These are phyloP conservation scores for Holcopasites calliopsidis DNA, from an alignment of 1,140 invertebrate genomes.

Conservation along the genomic window DNA sequence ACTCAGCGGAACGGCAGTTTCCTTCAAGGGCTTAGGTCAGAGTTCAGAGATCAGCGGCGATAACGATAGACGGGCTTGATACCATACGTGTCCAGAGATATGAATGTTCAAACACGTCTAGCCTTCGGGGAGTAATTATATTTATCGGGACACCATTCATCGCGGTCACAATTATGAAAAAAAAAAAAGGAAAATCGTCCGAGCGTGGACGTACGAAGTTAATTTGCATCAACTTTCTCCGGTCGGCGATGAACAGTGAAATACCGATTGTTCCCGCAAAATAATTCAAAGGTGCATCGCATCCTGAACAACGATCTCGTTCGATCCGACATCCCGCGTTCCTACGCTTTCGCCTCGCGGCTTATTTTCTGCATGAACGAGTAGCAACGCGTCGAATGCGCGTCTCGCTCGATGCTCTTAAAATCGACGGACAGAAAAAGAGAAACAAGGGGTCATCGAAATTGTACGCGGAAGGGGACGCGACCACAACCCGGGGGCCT, in stretches of 20 bases:
- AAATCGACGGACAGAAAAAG: neutral
- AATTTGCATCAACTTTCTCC: no score
- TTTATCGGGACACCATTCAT: no score
- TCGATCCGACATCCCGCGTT: conserved; percentile 3
- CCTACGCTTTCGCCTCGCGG: conserved; percentile 3
- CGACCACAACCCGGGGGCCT: neutral
- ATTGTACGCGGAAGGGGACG: conserved; percentile 25
- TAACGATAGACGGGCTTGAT: conserved; percentile 4
- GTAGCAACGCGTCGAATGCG: conserved; percentile 13
- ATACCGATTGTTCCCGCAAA: neutral
- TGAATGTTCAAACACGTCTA: neutral
- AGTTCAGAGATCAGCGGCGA: conserved; percentile 51
- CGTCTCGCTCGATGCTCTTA: conserved; percentile 17
- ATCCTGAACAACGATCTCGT: conserved; percentile 3
- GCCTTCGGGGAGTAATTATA: neutral
- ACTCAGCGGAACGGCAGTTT: conserved; percentile 43
- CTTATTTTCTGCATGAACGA: conserved; percentile 37
- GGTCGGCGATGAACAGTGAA: no score
- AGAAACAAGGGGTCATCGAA: neutral
- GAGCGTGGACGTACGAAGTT: no score
- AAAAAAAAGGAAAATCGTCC: fast-evolving
- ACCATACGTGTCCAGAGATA: conserved; percentile 7
- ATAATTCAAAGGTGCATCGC: neutral
- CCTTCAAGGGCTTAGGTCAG: conserved; percentile 52
- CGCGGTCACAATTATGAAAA: neutral